These are phyloP conservation scores for Leptodactylus fuscus DNA, from an alignment of 2,113 vertebrate species.

Conservation along the genomic window DNA sequence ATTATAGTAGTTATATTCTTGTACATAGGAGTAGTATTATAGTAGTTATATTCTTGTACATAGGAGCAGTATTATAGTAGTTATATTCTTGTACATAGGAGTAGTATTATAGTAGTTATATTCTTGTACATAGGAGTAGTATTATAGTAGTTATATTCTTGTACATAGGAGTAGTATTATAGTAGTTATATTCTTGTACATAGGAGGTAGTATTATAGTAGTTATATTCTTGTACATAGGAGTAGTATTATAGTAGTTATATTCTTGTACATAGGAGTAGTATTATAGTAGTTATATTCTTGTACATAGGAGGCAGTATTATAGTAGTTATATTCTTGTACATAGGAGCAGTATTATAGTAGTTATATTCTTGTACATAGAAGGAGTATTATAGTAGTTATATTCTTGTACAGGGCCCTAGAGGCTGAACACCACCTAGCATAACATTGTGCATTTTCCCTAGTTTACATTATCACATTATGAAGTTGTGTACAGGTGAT, in stretches of 20 bases:
- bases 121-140: constrained; percentile 1
- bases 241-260: neutral
- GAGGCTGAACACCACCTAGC: no score
- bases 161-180: constrained; percentile 5
- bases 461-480: no score
- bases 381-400: no score
- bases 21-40: constrained; percentile 10
- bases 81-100: constrained; percentile 4
- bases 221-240: neutral
- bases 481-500: no score
- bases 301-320: neutral
- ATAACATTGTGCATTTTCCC: no score
- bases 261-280: neutral
- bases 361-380: no score
- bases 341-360: neutral
- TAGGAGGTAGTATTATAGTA: neutral
- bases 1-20: constrained; percentile 24
- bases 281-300: constrained; percentile 19
- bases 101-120: constrained; percentile 12
- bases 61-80: constrained; percentile 23
- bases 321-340: neutral
- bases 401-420: no score
- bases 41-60: constrained; percentile 20
- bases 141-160: constrained; percentile 10
- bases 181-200: constrained; percentile 9